Evolutionary conservation across 2,888 invertebrate species (phyloP), one percentile per base, ranked within the genome.

Genomic region (Heliothis peltigera): DNA sequence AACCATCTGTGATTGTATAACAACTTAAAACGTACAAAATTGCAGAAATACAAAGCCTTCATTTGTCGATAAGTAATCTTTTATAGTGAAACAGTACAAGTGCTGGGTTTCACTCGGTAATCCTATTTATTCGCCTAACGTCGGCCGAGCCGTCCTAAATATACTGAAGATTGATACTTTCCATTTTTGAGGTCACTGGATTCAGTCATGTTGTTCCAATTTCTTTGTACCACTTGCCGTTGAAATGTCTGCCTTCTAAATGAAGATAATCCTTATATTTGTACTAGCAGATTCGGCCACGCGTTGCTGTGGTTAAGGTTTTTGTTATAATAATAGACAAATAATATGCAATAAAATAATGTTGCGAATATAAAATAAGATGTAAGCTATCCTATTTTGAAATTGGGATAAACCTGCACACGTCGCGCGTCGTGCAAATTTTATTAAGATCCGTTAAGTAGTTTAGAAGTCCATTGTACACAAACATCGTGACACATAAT

Each of bases 21-120:
- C 32, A 35, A 25, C 21, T 10, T 19, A 73, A 73, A 60, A 35
- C 62, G 70, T 54, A 62, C 62, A 35, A 71, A 51, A 54, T 64
- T 61, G 54, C 60, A 68, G 60, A 70, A 76, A 79, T 75, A 39
- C 8, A 63, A 79, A 56, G 52, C 77, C 65, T 65, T 55, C 59
- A 49, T 44, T n/a, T 49, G 15, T 62, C 25, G 4, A 17, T 53
- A 68, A 64, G 60, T 66, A 62, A 49, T 75, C 58, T 49, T 71
- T 79, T 70, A 73, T 58, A 51, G 51, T 17, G 86, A 86, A 86
- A 77, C 85, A 62, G 64, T 82, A 84, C 67, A 83, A 86, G 75
- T 56, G 78, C 65, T 55, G 57, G 68, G 64, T 70, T 64, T 55
- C 46, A 61, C 47, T 47, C 42, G 44, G 18, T 84, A 85, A 85